These are phyloP conservation scores for Sphenodon punctatus DNA, from an alignment of 2,797 vertebrate species.

Conservation along the genomic window DNA sequence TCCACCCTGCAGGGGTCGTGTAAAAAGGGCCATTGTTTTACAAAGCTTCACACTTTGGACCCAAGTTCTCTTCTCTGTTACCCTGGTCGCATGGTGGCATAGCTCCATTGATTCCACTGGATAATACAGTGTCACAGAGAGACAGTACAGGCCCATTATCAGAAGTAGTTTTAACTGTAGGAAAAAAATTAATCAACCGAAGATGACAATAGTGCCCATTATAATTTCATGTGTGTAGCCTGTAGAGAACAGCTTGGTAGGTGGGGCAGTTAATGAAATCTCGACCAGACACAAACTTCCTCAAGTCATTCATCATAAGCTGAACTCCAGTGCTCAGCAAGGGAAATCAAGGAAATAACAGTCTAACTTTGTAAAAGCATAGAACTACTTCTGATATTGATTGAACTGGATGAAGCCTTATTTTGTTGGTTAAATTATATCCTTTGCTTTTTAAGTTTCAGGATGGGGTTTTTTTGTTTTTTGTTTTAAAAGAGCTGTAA, in stretches of 20 bases:
- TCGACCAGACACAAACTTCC: background rate
- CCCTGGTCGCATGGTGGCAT: background rate
- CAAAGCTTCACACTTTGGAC: background rate
- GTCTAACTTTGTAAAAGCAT: background rate
- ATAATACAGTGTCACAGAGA: background rate
- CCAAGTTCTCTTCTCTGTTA: background rate
- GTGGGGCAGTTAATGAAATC: background rate
- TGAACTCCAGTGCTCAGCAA: background rate
- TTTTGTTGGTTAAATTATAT: background rate
- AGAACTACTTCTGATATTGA: background rate
- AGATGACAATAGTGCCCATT: background rate
- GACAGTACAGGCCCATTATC: background rate
- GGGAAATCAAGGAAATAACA: background rate
- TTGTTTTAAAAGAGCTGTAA: too few species aligned
- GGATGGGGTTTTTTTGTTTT: too few species aligned
- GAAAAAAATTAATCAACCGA: background rate
- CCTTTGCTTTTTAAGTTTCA: background rate
- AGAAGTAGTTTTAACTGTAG: too few species aligned
- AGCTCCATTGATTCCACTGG: background rate
- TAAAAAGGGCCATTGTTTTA: too few species aligned
- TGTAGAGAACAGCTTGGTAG: background rate
- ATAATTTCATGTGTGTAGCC: background rate
- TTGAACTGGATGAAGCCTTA: fast-evolving
- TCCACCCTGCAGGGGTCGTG: too few species aligned
- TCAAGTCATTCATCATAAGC: background rate